phyloP scores from a whole-genome alignment of 2,797 vertebrate species.

The Pithecia hirsuta region DNA sequence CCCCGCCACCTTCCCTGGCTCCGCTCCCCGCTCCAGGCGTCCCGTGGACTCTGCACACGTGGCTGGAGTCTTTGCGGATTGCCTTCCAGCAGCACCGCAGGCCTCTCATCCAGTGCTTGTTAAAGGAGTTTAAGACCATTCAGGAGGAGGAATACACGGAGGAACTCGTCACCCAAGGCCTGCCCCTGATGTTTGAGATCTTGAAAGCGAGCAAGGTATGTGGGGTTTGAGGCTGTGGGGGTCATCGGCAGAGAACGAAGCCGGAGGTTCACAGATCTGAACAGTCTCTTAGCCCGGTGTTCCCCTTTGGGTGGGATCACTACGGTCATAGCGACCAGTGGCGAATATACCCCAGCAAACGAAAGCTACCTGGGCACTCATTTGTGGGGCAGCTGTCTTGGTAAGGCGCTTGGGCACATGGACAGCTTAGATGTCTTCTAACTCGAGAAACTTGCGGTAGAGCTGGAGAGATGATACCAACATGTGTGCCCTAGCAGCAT shows the following conservation, averaged over 20 bases:
- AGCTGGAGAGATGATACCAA: not conserved
- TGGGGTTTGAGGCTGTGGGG: accelerated
- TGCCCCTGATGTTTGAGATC: conserved; percentile 98
- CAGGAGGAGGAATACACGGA: conserved; percentile 98
- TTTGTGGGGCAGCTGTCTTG: not conserved
- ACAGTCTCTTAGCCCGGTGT: not conserved
- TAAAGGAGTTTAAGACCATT: conserved; percentile 98
- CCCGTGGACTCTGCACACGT: conserved; percentile 96
- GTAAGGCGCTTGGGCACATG: not conserved
- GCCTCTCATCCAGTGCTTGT: conserved; percentile 95
- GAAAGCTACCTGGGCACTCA: too few species aligned
- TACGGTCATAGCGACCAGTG: not conserved
- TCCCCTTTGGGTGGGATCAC: accelerated
- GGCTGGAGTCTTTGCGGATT: conserved; percentile 95
- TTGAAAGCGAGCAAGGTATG: conserved; percentile 96
- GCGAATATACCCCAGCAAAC: not conserved
- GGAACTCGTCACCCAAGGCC: conserved; percentile 94
- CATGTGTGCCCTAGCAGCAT: accelerated
- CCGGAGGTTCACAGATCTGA: not conserved
- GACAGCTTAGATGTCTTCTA: not conserved
- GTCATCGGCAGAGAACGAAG: not conserved
- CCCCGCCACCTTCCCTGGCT: accelerated
- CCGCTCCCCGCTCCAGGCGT: conserved; percentile 83
- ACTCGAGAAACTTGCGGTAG: not conserved
- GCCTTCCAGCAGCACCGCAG: conserved; percentile 96